Evolutionary conservation across 1,140 invertebrate genomes (phyloP).

Genomic region (Lepidurus arcticus): DNA sequence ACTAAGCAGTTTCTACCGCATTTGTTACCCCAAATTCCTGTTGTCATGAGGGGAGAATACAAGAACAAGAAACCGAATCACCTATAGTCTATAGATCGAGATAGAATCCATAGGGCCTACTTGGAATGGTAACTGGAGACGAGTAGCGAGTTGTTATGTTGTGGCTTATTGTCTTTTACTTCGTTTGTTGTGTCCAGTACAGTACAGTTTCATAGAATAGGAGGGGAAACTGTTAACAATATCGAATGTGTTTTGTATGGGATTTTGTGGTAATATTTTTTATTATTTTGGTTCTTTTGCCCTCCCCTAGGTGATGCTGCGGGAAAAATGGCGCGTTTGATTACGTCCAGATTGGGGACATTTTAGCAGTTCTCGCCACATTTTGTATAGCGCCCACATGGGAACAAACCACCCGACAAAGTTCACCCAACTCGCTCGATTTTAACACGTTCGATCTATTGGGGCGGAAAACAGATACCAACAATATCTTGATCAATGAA

Average conservation of each 20-base stretch:
- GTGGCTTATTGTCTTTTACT: background rate
- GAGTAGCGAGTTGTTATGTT: background rate
- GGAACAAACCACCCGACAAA: background rate
- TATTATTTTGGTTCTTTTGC: background rate
- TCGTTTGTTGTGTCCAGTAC: background rate
- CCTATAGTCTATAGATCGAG: background rate
- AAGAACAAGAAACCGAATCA: background rate
- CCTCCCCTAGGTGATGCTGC: background rate
- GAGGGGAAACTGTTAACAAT: background rate
- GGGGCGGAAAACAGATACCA: background rate
- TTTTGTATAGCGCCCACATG: conserved; percentile 1
- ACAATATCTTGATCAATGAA: conserved; percentile 16
- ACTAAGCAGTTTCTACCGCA: background rate
- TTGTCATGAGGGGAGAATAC: background rate
- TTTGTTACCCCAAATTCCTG: conserved; percentile 10
- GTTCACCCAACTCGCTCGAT: background rate
- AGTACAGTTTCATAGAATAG: background rate
- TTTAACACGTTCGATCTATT: background rate
- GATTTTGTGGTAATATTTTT: background rate
- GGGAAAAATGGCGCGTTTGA: conserved; percentile 17
- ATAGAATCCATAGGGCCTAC: conserved; percentile 4
- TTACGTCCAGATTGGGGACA: background rate
- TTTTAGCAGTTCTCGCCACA: background rate
- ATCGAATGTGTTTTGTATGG: background rate
- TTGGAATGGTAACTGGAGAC: background rate